phyloP scores from a whole-genome alignment of 2,797 vertebrate genomes.

The Mormyrops attenuatus region DNA sequence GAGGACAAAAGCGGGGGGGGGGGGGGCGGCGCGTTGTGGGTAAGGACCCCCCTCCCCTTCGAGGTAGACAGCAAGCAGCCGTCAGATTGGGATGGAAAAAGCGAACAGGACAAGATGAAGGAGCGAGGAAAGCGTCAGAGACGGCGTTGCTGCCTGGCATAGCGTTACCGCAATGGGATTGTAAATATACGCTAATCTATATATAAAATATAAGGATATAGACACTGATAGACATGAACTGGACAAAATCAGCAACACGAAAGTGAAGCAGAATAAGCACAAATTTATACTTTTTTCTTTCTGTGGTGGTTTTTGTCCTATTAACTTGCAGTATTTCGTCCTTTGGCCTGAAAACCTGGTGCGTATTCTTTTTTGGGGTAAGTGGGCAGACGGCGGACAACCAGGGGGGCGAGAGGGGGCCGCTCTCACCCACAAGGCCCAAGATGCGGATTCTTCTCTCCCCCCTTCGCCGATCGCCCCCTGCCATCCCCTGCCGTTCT shows the following conservation, averaged over 20 bases:
- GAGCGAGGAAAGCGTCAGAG: constrained; percentile 30
- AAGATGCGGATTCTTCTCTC: neutral
- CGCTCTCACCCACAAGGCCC: neutral
- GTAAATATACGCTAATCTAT: constrained; percentile 62
- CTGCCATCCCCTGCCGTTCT: neutral
- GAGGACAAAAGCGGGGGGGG: constrained; percentile 39
- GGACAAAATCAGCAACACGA: constrained; percentile 52
- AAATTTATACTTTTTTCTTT: constrained; percentile 67
- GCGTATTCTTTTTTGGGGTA: constrained; percentile 17
- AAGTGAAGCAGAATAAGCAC: constrained; percentile 72
- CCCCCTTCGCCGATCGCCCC: neutral
- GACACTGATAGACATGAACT: constrained; percentile 28
- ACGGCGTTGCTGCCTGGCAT: constrained; percentile 37
- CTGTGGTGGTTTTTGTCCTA: constrained; percentile 36
- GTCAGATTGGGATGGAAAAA: constrained; percentile 27
- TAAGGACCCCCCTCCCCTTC: constrained; percentile 26
- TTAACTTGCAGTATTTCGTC: constrained; percentile 33
- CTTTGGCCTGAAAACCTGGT: constrained; percentile 23
- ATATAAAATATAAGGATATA: constrained; percentile 47
- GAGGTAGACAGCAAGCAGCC: constrained; percentile 29
- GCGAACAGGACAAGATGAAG: constrained; percentile 32
- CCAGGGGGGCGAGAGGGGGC: neutral
- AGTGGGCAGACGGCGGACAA: constrained; percentile 26
- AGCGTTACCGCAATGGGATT: constrained; percentile 52
- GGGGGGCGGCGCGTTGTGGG: neutral